Conservation (phyloP, 2,888 invertebrate genomes). For the Amblyteles armatorius region DNA sequence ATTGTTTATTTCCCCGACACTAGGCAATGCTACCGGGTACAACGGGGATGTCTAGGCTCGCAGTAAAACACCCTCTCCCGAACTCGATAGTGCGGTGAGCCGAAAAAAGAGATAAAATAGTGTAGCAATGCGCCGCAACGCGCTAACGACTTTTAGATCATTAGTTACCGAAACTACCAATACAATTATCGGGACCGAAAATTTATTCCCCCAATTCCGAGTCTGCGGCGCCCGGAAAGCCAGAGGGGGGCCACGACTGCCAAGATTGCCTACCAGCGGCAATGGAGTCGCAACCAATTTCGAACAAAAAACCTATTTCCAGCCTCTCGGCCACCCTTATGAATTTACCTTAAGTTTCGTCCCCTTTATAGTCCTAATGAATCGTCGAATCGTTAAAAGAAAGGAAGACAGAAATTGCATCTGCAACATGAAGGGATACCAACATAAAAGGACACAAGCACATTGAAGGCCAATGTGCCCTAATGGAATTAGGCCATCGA, state of each 20-base stretch:
- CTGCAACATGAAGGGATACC: too few species aligned
- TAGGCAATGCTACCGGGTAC: neutral
- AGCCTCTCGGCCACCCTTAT: neutral
- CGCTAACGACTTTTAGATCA: constrained; percentile 84
- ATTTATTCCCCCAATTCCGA: constrained; percentile 83
- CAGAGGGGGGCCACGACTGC: constrained; percentile 72
- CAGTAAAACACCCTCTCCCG: constrained; percentile 37
- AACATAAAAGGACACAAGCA: too few species aligned
- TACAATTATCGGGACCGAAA: constrained; percentile 83
- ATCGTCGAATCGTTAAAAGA: too few species aligned
- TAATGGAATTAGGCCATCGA: too few species aligned
- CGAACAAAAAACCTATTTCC: constrained; percentile 35
- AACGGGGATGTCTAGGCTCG: constrained; percentile 2
- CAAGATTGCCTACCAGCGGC: constrained; percentile 33
- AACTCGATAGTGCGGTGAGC: constrained; percentile 7
- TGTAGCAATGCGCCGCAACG: constrained; percentile 46
- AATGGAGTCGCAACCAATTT: constrained; percentile 47
- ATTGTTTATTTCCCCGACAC: constrained; percentile 47
- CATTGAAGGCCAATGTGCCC: too few species aligned
- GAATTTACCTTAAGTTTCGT: too few species aligned
- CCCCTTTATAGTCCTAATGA: too few species aligned
- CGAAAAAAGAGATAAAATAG: constrained; percentile 25
- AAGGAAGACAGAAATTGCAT: too few species aligned
- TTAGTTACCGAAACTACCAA: constrained; percentile 84
- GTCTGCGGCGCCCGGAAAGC: constrained; percentile 71